Conservation (phyloP, 1,140 invertebrate species). For the Drosophila lacteicornis region DNA sequence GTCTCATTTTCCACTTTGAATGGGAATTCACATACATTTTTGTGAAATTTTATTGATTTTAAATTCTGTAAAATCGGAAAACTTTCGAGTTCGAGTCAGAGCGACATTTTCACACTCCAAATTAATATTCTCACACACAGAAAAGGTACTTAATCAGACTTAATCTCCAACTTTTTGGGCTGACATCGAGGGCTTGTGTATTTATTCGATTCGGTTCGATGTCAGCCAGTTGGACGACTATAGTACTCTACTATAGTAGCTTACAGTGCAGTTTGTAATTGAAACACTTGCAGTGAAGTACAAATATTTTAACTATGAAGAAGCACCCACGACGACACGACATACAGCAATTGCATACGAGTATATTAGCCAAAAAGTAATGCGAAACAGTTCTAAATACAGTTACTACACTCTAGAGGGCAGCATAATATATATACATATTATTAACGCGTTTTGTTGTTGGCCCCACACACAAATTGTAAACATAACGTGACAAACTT, state of each 20-base stretch:
- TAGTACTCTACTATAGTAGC: neutral
- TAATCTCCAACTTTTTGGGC: neutral
- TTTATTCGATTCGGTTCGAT: slow-evolving; percentile 7
- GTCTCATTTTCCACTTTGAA: neutral
- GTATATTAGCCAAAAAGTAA: slow-evolving; percentile 69
- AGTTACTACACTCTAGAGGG: slow-evolving; percentile 62
- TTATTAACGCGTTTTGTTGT: slow-evolving; percentile 43
- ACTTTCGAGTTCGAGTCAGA: slow-evolving; percentile 25
- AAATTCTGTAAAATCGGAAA: neutral
- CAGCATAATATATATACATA: slow-evolving; percentile 33
- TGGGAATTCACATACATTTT: slow-evolving; percentile 3
- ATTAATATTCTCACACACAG: slow-evolving; percentile 4
- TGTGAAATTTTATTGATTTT: neutral
- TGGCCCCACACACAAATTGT: slow-evolving; percentile 20
- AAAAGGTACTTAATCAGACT: slow-evolving; percentile 32
- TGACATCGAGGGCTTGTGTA: slow-evolving; percentile 6
- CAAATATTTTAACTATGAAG: slow-evolving; percentile 66
- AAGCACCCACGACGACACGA: slow-evolving; percentile 42
- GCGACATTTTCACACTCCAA: slow-evolving; percentile 35
- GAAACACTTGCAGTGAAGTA: slow-evolving; percentile 78
- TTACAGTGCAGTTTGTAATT: slow-evolving; percentile 55
- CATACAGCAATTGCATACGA: slow-evolving; percentile 14
- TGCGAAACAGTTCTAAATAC: slow-evolving; percentile 55
- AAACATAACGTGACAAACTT: slow-evolving; percentile 47
- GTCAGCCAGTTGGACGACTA: slow-evolving; percentile 5